phyloP scores from a whole-genome alignment of 2,797 vertebrate species.

The Etheostoma perlongum region DNA sequence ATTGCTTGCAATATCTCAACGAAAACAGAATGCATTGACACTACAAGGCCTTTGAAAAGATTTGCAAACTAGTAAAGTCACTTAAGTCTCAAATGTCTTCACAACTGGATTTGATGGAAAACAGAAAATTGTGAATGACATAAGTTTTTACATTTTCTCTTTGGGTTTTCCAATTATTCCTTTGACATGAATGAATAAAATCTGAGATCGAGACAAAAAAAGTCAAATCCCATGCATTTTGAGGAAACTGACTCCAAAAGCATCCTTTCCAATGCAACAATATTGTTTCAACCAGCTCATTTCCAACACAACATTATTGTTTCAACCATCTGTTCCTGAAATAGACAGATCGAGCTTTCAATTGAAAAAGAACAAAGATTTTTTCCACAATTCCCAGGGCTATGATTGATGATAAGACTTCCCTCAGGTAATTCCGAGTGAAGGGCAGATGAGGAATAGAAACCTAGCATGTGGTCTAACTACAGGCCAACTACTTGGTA shows the following conservation, averaged over 20 bases:
- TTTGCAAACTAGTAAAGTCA: constrained; percentile 31
- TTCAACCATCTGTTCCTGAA: constrained; percentile 61
- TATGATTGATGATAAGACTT: constrained; percentile 71
- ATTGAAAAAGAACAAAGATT: constrained; percentile 64
- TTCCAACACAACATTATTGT: constrained; percentile 9
- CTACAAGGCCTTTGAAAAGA: constrained; percentile 28
- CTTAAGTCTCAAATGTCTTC: constrained; percentile 13
- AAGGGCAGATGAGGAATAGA: constrained; percentile 62
- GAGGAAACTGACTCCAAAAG: constrained; percentile 1
- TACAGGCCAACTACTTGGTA: constrained; percentile 51
- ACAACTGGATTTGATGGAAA: constrained; percentile 5
- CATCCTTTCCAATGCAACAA: constrained; percentile 5
- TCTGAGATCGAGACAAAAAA: neutral
- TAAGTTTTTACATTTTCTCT: neutral
- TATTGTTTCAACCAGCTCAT: constrained; percentile 39
- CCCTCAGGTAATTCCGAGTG: constrained; percentile 62
- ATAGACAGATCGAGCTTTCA: constrained; percentile 50
- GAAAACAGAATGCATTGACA: constrained; percentile 43
- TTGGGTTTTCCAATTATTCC: neutral
- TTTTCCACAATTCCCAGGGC: constrained; percentile 70
- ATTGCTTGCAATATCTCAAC: constrained; percentile 32
- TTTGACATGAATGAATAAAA: neutral
- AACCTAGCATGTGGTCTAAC: constrained; percentile 61
- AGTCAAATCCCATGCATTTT: constrained; percentile 1
- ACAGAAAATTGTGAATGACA: neutral